Percentiles rank a stretch among this genome's conserved stretches.
phyloP scores from a whole-genome alignment of 2,888 invertebrate species.

The Encarsia formosa region DNA sequence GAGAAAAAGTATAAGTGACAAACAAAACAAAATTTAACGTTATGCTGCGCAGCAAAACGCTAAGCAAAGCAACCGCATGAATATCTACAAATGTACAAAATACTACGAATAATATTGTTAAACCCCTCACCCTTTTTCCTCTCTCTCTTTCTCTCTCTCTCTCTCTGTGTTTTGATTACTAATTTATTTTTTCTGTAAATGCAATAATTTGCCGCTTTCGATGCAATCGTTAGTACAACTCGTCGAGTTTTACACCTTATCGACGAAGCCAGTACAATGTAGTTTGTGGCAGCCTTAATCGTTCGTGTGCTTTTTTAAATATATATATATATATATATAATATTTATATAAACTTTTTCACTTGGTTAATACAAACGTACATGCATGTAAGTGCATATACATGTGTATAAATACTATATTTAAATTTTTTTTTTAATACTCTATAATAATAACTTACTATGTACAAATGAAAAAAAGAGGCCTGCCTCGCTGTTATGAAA shows the following conservation, averaged over 20 bases:
- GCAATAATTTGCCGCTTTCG: slow-evolving; percentile 19
- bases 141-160: slow-evolving; percentile 16
- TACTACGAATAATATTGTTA: slow-evolving; percentile 23
- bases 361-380: not conserved
- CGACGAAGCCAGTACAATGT: slow-evolving; percentile 14
- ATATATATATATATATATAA: slow-evolving; percentile 4
- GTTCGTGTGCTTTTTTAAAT: slow-evolving; percentile 20
- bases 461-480: slow-evolving; percentile 28
- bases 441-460: slow-evolving; percentile 26
- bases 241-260: slow-evolving; percentile 14
- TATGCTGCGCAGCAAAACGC: slow-evolving; percentile 20
- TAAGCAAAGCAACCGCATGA: slow-evolving; percentile 29
- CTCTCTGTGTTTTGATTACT: slow-evolving; percentile 13
- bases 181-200: no score
- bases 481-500: slow-evolving; percentile 20
- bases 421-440: slow-evolving; percentile 13
- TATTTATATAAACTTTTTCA: no score
- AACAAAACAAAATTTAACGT: slow-evolving; percentile 19
- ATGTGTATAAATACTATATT: slow-evolving; percentile 7
- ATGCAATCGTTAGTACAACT: slow-evolving; percentile 20
- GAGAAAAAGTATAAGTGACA: slow-evolving; percentile 2
- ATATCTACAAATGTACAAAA: slow-evolving; percentile 47
- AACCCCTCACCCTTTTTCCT: no score
- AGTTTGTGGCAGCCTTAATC: slow-evolving; percentile 22
- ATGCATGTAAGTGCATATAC: slow-evolving; percentile 8